phyloP scores from a whole-genome alignment of 2,888 invertebrate species.

The Lapara coniferarum region DNA sequence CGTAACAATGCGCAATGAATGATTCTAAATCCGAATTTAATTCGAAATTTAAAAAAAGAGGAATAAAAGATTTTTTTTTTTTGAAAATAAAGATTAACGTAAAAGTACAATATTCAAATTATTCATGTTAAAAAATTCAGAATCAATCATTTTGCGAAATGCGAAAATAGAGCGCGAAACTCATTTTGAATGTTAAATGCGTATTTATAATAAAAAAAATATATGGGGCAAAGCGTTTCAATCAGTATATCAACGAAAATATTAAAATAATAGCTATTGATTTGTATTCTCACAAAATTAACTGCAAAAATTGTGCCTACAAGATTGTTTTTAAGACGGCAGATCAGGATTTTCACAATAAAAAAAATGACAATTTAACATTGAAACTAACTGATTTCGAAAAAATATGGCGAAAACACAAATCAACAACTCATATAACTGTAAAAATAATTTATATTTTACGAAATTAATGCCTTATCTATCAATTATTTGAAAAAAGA shows the following conservation, averaged over 20 bases:
- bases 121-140: background rate
- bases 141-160: slow-evolving; percentile 15
- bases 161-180: background rate
- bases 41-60: background rate
- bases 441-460: background rate
- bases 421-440: background rate
- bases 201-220: background rate
- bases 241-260: background rate
- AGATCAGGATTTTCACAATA: too few species aligned
- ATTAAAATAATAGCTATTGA: background rate
- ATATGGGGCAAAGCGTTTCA: background rate
- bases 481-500: background rate
- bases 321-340: too few species aligned
- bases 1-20: background rate
- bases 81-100: too few species aligned
- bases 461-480: background rate
- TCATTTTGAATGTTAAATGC: background rate
- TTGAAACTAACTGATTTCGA: too few species aligned
- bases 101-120: background rate
- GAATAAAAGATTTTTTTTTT: background rate
- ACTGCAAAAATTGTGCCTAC: too few species aligned
- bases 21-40: background rate
- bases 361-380: background rate
- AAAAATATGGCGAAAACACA: background rate
- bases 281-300: background rate